phyloP scores from a whole-genome alignment of 2,797 vertebrate species.

The Macrochelys suwanniensis region DNA sequence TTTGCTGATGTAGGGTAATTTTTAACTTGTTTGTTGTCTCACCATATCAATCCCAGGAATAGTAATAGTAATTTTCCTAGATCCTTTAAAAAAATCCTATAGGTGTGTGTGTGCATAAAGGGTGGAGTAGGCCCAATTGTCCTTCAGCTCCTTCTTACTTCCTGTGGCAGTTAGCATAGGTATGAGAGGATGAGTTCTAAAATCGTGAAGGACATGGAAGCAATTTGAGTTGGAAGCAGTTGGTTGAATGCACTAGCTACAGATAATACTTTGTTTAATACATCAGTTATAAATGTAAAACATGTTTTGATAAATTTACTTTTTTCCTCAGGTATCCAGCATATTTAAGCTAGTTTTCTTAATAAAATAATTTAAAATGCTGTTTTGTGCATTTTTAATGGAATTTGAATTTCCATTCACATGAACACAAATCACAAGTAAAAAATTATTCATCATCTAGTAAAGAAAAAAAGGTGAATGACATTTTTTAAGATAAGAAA shows the following conservation, averaged over 20 bases:
- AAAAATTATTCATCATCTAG: neutral
- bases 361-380: neutral
- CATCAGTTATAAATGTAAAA: neutral
- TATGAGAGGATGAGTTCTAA: neutral
- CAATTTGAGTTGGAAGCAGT: neutral
- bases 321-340: too few relatives aligned
- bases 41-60: neutral
- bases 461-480: neutral
- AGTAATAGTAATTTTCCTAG: neutral
- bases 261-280: neutral
- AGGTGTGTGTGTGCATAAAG: neutral
- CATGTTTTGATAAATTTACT: too few relatives aligned
- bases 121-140: neutral
- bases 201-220: neutral
- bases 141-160: neutral
- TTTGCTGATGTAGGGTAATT: neutral
- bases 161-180: neutral
- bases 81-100: neutral
- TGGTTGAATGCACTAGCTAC: neutral
- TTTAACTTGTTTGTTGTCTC: neutral
- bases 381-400: neutral
- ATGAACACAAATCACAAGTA: neutral
- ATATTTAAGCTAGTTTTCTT: neutral
- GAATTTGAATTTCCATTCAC: neutral
- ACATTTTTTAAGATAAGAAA: too few relatives aligned